phyloP scores from a whole-genome alignment of 2,113 vertebrate genomes.

The Eretmochelys imbricata region DNA sequence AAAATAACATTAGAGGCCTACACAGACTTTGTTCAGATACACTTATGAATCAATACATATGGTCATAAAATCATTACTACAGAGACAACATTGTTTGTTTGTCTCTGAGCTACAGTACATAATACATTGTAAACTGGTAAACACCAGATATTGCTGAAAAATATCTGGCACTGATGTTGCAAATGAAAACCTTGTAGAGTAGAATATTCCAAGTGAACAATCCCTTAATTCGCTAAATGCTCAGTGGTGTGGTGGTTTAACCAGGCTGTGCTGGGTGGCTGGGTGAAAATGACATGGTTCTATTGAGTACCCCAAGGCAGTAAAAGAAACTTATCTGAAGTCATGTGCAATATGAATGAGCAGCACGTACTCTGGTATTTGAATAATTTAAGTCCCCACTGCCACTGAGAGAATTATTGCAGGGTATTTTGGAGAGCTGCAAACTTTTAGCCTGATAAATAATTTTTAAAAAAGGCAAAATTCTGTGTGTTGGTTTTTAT shows the following conservation, averaged over 20 bases:
- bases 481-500: background rate
- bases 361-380: no score
- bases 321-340: background rate
- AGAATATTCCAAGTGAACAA: background rate
- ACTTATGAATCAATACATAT: conserved; percentile 41
- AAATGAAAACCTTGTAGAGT: background rate
- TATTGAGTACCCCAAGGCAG: background rate
- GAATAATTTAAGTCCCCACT: no score
- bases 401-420: background rate
- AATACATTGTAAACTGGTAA: background rate
- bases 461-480: background rate
- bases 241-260: background rate
- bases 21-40: conserved; percentile 6
- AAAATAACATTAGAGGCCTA: background rate
- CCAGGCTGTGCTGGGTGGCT: background rate
- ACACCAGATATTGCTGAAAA: background rate
- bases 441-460: background rate
- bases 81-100: conserved; percentile 1
- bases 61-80: background rate
- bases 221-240: background rate
- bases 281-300: background rate
- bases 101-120: background rate
- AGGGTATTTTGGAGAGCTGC: background rate
- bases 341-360: background rate
- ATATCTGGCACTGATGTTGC: background rate